Base-by-base conservation (phyloP, 2,888 invertebrate species). In the Fragum fragum region DNA sequence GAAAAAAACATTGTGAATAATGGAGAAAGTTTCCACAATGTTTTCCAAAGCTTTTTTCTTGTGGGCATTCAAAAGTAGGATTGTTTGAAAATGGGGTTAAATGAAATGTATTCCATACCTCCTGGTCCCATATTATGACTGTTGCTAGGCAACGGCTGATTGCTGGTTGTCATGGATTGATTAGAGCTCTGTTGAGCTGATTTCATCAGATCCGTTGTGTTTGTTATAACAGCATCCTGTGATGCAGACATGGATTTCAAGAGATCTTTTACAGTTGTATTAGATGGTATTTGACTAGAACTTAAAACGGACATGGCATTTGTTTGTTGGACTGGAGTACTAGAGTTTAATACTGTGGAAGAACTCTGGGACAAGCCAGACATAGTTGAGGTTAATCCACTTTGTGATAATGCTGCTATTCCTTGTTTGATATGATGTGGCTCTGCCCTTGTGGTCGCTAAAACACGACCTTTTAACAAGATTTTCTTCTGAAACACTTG, bases 401-500 rank as follows among this genome's bases (percentile, higher is more conserved):
- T 53, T 28, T 73, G 73, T 11, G 73, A 47, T 53, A 73, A 66
- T 21, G 73, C 73, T 63, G 73, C 73, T 59, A 70, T 18, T 28
- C 68, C 73, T 79, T 76, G 72, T 52, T 76, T 75, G 26, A 77
- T 70, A 36, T 78, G 85, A 53, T 76, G 75, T 2, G 75, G 79
- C 26, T 82, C 81, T 23, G 85, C 71, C 61, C 57, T 81, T 11
- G 81, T 81, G 26, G 81, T 84, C 9, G 85, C 78, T 47, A 85
- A 87, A 97, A 95, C 81, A 96, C 97, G 97, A 11, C 97, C 97
- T 16, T 96, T 96, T 0, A 96, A 96, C 83, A 97, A 92, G 84
- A 97, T 97, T 91, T 96, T 96, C 83, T 96, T 96, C 91, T 97
- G 97, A 85, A 97, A 96, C 76, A 96, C 95, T 88, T 96, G 96